Conservation (phyloP, 1,140 invertebrate genomes). For the Cataglyphis hispanica region DNA sequence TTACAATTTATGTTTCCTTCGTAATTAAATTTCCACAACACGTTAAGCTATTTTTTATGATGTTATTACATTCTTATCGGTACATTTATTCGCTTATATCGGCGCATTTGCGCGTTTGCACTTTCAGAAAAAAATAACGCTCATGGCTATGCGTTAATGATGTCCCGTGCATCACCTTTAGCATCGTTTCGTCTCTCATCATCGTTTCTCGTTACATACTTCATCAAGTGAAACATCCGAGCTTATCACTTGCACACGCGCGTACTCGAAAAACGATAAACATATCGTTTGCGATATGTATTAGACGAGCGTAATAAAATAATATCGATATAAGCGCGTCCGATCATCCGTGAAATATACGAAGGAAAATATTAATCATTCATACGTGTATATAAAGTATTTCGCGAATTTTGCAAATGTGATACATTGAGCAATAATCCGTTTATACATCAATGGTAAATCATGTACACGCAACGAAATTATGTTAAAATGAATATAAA, state of each 20-base stretch:
- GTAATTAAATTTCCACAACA: slow-evolving; percentile 12
- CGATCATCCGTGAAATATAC: slow-evolving; percentile 15
- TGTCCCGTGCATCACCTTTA: background rate
- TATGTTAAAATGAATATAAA: slow-evolving; percentile 55
- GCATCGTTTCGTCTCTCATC: slow-evolving; percentile 26
- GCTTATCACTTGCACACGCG: slow-evolving; percentile 7
- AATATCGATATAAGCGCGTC: slow-evolving; percentile 8
- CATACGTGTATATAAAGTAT: background rate
- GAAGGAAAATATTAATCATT: slow-evolving; percentile 12
- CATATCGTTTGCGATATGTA: background rate
- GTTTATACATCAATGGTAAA: slow-evolving; percentile 8
- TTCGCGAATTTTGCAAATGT: background rate
- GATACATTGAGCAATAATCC: slow-evolving; percentile 13
- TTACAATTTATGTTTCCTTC: slow-evolving; percentile 23
- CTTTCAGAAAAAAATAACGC: slow-evolving; percentile 17
- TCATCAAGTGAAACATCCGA: slow-evolving; percentile 27
- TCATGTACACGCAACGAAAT: slow-evolving; percentile 22
- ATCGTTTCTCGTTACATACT: slow-evolving; percentile 30
- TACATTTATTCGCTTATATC: slow-evolving; percentile 30
- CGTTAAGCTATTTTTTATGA: slow-evolving; percentile 10
- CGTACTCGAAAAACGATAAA: slow-evolving; percentile 20
- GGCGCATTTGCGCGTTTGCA: background rate
- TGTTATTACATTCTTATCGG: slow-evolving; percentile 38
- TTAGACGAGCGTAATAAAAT: slow-evolving; percentile 10
- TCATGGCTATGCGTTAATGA: slow-evolving; percentile 8